Evolutionary conservation across 1,140 invertebrate species (phyloP).

Genomic region (Linepithema humile): DNA sequence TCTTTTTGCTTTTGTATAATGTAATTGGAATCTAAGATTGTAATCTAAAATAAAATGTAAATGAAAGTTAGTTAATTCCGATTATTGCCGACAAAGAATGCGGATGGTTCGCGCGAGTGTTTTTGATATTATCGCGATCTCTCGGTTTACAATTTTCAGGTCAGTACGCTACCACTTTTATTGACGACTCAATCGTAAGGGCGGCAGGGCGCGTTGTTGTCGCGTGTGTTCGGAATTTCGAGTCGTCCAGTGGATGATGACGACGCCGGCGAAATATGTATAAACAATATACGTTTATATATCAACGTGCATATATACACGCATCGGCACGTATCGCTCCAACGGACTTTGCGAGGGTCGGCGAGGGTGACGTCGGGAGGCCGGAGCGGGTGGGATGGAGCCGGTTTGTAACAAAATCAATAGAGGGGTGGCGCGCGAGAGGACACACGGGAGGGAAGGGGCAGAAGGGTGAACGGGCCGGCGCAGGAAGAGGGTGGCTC

Average conservation of each 20-base stretch:
- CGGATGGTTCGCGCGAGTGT: background rate
- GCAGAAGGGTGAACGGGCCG: conserved; percentile 52
- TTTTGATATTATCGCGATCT: no score
- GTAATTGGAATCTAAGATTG: background rate
- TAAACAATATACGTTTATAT: conserved; percentile 62
- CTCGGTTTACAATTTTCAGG: conserved; percentile 2
- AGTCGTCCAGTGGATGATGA: conserved; percentile 53
- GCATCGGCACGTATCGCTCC: conserved; percentile 80
- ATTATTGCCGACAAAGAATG: background rate
- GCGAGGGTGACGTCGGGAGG: conserved; percentile 60
- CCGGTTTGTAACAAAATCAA: conserved; percentile 84
- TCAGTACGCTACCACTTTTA: conserved; percentile 38
- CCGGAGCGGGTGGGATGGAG: conserved; percentile 71
- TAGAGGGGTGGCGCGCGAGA: conserved; percentile 84
- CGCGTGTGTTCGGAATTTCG: conserved; percentile 38
- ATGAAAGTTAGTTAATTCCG: background rate
- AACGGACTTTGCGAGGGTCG: conserved; percentile 65
- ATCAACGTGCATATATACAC: conserved; percentile 65
- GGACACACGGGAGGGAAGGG: conserved; percentile 71
- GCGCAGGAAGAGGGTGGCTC: conserved; percentile 53
- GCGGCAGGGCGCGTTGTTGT: background rate
- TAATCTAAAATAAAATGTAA: background rate
- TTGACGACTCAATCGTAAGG: background rate
- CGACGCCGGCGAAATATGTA: conserved; percentile 55
- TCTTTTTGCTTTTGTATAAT: background rate